These are phyloP conservation scores for Babyrousa celebensis DNA, from an alignment of 2,797 vertebrate species.

Conservation along the genomic window DNA sequence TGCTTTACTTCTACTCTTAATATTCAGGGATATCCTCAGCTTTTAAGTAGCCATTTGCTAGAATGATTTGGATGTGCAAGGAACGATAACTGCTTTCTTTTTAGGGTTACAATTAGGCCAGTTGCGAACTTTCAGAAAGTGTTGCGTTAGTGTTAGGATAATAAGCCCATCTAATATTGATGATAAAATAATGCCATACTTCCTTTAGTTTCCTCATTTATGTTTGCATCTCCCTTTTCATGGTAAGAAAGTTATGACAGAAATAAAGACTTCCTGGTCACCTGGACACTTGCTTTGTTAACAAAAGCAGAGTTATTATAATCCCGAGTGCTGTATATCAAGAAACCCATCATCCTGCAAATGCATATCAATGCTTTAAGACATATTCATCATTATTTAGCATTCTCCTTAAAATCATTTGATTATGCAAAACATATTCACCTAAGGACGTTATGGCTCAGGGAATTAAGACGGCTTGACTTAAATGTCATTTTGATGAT, in stretches of 20 bases:
- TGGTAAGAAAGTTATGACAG: background rate
- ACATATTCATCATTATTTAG: background rate
- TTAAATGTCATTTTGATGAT: background rate
- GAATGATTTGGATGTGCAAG: background rate
- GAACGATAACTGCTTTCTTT: background rate
- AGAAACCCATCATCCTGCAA: background rate
- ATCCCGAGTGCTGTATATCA: background rate
- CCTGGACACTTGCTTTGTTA: background rate
- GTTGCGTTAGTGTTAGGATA: background rate
- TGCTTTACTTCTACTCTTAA: background rate
- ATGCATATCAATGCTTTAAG: background rate
- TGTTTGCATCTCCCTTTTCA: background rate
- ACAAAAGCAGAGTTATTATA: background rate
- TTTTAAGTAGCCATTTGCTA: background rate
- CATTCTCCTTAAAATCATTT: background rate
- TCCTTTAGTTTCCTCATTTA: background rate
- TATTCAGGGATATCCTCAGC: background rate
- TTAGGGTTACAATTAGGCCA: background rate
- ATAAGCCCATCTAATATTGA: background rate
- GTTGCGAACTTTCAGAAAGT: background rate
- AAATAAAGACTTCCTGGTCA: background rate
- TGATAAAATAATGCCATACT: background rate
- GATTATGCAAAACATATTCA: background rate
- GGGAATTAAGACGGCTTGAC: background rate
- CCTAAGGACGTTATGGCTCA: background rate